Base-by-base conservation (phyloP, 2,797 vertebrate genomes). In the Chelonia mydas region DNA sequence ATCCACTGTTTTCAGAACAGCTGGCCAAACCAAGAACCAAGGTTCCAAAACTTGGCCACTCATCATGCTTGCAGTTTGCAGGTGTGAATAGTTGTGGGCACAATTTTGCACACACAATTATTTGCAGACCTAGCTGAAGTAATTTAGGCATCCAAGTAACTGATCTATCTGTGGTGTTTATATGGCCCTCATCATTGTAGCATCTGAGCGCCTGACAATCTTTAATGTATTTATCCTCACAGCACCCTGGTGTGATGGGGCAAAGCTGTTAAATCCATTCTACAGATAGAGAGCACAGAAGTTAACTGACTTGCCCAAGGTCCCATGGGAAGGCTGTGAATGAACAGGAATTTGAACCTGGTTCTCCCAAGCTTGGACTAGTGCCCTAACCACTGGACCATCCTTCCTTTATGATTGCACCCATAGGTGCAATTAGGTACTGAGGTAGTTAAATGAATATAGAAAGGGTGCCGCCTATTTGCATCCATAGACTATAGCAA, bases 21-120 rank as follows among this genome's bases (percentile, higher is more conserved):
- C 53, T 33, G 51, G 79, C 86, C 88, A 85, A 61, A 88, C 87
- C 91, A 68, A 79, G 45, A 88, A 88, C 85, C 89, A 88, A 45
- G 53, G 59, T 97, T 88, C 92, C 92, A 90, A 93, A 87, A 88
- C 49, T 51, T 81, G 78, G 8, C 3, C 15, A 9, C 25, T 5
- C 11, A 31, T 31, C 8, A 82, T 82, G 55, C 15, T 23, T 7
- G 23, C 16, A 1, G 19, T 65, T 57, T 79, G 80, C 8, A 59
- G 88, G 80, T 88, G 94, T 84, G 72, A 95, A 84, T 96, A 95
- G 95, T 96, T 97, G 92, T 90, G 91, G 93, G 51, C 90, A 84
- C 82, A 92, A 91, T 97, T 97, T 96, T 96, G 90, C 93, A 86
- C 65, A 31, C 53, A 54, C 50, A 68, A 83, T 87, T 86, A 82